These are phyloP conservation scores for Actinemys pallida DNA, from an alignment of 2,113 vertebrate species.

Conservation along the genomic window DNA sequence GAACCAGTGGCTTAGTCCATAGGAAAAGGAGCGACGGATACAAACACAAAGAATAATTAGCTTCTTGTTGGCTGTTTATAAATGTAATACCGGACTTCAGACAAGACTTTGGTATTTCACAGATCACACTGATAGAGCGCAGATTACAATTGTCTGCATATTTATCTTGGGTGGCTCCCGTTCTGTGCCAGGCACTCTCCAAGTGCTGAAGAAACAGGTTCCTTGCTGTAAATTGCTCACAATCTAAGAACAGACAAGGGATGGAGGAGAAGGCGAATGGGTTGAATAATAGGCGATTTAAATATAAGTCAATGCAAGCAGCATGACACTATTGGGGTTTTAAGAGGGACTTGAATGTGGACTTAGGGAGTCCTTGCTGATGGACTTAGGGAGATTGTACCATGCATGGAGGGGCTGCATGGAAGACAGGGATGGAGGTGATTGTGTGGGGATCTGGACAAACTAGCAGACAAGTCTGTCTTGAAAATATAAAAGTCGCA, in stretches of 20 bases:
- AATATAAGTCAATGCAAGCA: neutral
- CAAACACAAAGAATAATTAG: conserved; percentile 61
- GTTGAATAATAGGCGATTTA: neutral
- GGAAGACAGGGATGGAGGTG: neutral
- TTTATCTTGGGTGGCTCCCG: conserved; percentile 7
- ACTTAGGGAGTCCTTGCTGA: neutral
- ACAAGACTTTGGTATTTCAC: conserved; percentile 18
- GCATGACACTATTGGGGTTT: neutral
- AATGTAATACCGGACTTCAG: conserved; percentile 58
- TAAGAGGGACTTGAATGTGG: neutral
- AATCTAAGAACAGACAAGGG: neutral
- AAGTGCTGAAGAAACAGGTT: neutral
- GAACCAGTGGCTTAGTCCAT: neutral
- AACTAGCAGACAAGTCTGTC: neutral
- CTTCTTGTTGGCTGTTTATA: conserved; percentile 66
- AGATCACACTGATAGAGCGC: conserved; percentile 41
- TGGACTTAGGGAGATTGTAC: neutral
- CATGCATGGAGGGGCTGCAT: neutral
- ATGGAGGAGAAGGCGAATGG: fast-evolving
- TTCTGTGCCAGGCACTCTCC: neutral
- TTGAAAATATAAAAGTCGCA: neutral
- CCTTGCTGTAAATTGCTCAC: neutral
- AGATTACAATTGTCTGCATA: conserved; percentile 54
- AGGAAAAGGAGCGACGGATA: conserved; percentile 27
- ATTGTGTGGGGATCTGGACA: neutral